Evolutionary conservation across 2,888 invertebrate species (phyloP), one percentile per base, ranked within the genome.

Genomic region (Chloroclystis v-ata): DNA sequence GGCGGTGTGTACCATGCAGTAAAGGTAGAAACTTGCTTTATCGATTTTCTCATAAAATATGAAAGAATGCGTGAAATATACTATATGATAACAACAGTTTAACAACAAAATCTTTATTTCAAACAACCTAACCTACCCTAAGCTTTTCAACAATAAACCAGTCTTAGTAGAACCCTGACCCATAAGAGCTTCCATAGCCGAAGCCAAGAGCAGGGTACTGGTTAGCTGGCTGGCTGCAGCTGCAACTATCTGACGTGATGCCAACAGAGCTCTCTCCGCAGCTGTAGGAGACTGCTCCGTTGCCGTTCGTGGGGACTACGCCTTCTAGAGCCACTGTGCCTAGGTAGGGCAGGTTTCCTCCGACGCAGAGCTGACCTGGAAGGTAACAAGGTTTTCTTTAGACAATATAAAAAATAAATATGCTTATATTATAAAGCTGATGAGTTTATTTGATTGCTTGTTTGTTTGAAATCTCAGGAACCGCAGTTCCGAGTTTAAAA

Each of bases 271-370:
- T 43, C 26, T 51, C 41, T 4, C 42, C 49, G 47, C 56, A 47
- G 12, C 52, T 44, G 49, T 55, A 57, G 1, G 58, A 49, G 7
- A 69, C 58, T 1, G 57, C 53, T 5, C 69, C 69, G 16, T 56
- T 45, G 0, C 71, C 69, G 7, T 49, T 43, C 4, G 64, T 62
- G 1, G 68, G 63, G 9, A 68, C 40, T 1, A 59, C 46, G 2
- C 71, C 74, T 44, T 70, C 68, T 33, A 72, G 35, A 24, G 51
- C 56, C 0, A 67, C 65, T 4, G 66, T 50, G 9, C 63, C 62
- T 3, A 67, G 37, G 46, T 65, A 59, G 7, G 66, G 33, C 1
- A 33, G 7, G 16, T 33, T 33, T n/a, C 33, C 33, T 1, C 33
- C 33, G 6, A 33, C 33, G 10, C 10, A 10, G 33, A 33, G 33